Evolutionary conservation across 2,113 vertebrate genomes (phyloP).

Genomic region (Pteronura brasiliensis): DNA sequence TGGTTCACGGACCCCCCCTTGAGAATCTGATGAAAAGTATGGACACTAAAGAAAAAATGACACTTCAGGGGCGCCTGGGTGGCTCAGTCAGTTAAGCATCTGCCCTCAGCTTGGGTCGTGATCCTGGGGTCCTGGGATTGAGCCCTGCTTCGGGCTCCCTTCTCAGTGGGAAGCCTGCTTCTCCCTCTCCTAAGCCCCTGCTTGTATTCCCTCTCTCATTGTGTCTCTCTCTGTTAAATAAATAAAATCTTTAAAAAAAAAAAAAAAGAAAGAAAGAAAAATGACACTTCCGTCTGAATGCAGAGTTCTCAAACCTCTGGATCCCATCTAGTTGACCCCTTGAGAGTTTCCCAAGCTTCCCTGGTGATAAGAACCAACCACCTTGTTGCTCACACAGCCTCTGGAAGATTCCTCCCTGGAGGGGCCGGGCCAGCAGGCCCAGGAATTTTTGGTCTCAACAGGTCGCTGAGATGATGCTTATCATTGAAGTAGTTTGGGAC

Average conservation of each 20-base stretch:
- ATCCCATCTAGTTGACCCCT: background rate
- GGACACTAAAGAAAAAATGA: background rate
- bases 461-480: background rate
- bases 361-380: background rate
- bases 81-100: too few relatives aligned
- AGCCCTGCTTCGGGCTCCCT: too few relatives aligned
- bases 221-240: too few relatives aligned
- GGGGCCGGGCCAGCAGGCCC: background rate
- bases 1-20: background rate
- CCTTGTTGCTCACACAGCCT: rapidly evolving
- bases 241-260: too few relatives aligned
- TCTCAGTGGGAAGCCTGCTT: too few relatives aligned
- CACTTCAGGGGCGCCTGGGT: too few relatives aligned
- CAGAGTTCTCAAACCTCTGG: background rate
- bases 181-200: too few relatives aligned
- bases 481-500: background rate
- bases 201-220: too few relatives aligned
- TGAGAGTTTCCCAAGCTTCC: background rate
- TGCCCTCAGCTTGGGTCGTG: too few relatives aligned
- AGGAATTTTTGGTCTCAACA: background rate
- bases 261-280: background rate
- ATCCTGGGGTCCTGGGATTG: too few relatives aligned
- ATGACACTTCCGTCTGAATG: background rate
- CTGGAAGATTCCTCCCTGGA: background rate
- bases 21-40: background rate